Base-by-base conservation (phyloP, 2,113 vertebrate species). In the Gobiocypris rarus region DNA sequence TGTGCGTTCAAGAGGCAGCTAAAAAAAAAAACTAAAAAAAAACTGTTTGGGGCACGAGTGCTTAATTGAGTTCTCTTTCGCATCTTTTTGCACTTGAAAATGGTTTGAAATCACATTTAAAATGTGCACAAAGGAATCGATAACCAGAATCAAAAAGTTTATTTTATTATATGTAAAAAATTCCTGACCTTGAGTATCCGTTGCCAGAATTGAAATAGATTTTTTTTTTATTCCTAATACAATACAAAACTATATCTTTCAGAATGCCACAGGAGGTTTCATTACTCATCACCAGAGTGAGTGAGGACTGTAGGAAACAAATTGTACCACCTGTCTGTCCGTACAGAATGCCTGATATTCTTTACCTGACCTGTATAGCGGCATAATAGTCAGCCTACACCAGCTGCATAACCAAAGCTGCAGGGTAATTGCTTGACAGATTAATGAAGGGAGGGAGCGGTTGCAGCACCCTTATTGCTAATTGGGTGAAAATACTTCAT, bases 361-460 rank as follows among this genome's bases (percentile, higher is more conserved):
- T 22, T 79, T 38, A 63, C 75, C 34, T 54, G 15, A 28, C 15
- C 28, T 14, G 34, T 75, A 75, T 22, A 56, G 28, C 31, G 9
- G 14, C 26, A 48, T 75, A 54, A 26, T 69, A 56, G 65, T 82
- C 63, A 65, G 17, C 71, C 24, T 56, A 82, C 82, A 58, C 63
- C 48, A 65, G 15, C 28, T 15, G 41, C 52, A n/a, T 15, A 34
- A 86, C 58, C 79, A 81, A 84, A 83, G 75, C 85, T 54, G 26
- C 71, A 86, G 85, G 84, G 87, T 82, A 77, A 77, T 84, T 80
- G 26, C 31, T 81, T 56, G 28, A 59, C 87, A 84, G 77, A 43
- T 84, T 91, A 89, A 92, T 84, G 87, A 91, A 88, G 81, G 81
- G 73, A 89, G 81, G 84, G 77, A 83, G 87, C 84, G 89, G 87